Percentiles rank a stretch among this genome's conserved stretches.
phyloP scores from a whole-genome alignment of 2,888 invertebrate genomes.

The Leucophenga montana region DNA sequence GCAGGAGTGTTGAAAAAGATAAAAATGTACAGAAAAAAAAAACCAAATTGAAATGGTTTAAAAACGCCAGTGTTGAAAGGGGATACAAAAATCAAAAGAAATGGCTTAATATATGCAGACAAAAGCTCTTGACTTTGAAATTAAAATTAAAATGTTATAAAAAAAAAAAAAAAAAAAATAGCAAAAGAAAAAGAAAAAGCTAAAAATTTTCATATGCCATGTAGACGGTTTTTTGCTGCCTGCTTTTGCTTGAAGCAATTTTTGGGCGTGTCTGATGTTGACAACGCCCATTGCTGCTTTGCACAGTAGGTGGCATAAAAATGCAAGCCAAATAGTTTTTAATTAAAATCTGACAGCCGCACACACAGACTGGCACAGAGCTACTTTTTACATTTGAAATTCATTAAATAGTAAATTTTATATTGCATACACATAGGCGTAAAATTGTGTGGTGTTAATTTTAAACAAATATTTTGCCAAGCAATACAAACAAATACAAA shows the following conservation, averaged over 20 bases:
- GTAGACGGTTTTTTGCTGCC: not conserved
- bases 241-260: conserved; percentile 43
- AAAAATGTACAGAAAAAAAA: conserved; percentile 3
- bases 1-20: conserved; percentile 23
- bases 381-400: conserved; percentile 4
- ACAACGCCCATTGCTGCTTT: not conserved
- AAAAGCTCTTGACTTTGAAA: conserved; percentile 51
- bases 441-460: conserved; percentile 33
- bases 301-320: conserved; percentile 37
- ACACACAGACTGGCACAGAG: not conserved
- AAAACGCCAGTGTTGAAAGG: not conserved
- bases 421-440: conserved; percentile 11
- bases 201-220: no score
- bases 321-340: conserved; percentile 65
- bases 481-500: no score
- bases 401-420: not conserved
- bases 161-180: no score
- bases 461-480: conserved; percentile 61
- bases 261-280: conserved; percentile 39
- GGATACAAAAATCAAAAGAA: not conserved
- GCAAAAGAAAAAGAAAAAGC: no score
- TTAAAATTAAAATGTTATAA: conserved; percentile 69
- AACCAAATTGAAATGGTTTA: not conserved
- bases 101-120: conserved; percentile 42
- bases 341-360: conserved; percentile 53